Conservation (phyloP, 1,140 invertebrate genomes). For the Littorina saxatilis region DNA sequence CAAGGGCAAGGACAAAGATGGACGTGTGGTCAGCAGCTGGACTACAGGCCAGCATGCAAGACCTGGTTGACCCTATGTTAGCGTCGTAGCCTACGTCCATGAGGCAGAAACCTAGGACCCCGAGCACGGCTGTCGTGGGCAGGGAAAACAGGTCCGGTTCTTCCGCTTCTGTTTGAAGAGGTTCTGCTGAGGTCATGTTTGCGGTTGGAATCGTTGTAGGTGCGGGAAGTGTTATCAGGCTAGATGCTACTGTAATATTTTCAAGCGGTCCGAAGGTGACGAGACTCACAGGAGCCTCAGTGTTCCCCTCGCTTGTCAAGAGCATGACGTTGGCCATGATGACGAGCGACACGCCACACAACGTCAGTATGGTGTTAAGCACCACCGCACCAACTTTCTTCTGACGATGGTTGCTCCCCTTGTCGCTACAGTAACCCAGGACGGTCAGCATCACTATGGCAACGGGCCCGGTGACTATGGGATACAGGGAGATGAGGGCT, state of each 20-base stretch:
- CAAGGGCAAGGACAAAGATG: neutral
- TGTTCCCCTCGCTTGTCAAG: no score
- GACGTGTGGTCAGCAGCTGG: neutral
- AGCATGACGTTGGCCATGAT: neutral
- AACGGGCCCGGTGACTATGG: neutral
- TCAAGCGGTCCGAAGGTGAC: no score
- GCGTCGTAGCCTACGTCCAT: slow-evolving; percentile 16
- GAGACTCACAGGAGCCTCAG: no score
- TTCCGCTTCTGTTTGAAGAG: no score
- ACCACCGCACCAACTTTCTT: neutral
- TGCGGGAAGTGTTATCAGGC: no score
- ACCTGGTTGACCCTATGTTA: neutral
- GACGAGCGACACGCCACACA: neutral
- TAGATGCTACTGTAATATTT: no score
- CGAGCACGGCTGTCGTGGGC: neutral
- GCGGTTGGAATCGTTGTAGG: no score
- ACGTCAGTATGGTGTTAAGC: neutral
- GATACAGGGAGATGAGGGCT: neutral
- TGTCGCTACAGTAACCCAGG: neutral
- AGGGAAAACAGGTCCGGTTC: neutral
- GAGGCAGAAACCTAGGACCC: neutral
- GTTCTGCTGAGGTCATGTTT: no score
- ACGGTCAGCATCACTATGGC: slow-evolving; percentile 1
- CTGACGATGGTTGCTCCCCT: neutral
- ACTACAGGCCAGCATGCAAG: slow-evolving; percentile 7